Conservation (phyloP, 1,140 invertebrate species). For the Hylaeus anthracinus region DNA sequence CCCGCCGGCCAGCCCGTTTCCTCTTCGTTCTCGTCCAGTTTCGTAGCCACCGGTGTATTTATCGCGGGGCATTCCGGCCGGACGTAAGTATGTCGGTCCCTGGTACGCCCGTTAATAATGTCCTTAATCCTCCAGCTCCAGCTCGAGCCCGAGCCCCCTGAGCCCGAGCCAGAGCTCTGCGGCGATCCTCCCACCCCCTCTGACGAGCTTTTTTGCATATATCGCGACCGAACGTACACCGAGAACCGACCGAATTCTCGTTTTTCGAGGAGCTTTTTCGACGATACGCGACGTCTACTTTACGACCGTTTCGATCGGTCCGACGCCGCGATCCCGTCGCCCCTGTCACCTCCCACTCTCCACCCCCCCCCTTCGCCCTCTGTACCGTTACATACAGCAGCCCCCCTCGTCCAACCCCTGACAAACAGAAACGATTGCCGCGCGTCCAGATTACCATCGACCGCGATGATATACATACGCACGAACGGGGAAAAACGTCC, state of each 20-base stretch:
- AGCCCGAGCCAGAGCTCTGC: conserved; percentile 57
- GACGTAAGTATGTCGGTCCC: conserved; percentile 73
- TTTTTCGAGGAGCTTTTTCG: conserved; percentile 63
- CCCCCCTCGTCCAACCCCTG: neutral
- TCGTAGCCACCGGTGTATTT: conserved; percentile 71
- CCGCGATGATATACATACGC: conserved; percentile 45
- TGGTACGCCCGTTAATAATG: conserved; percentile 75
- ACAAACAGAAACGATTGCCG: conserved; percentile 50
- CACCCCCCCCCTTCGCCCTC: neutral
- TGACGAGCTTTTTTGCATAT: conserved; percentile 66
- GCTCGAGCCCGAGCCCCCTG: conserved; percentile 58
- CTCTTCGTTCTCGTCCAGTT: conserved; percentile 54
- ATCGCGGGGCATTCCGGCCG: conserved; percentile 72
- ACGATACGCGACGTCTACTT: conserved; percentile 62
- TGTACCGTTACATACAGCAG: no score
- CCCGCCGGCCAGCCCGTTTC: conserved; percentile 13
- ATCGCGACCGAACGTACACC: conserved; percentile 53
- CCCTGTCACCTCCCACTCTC: neutral
- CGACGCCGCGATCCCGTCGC: conserved; percentile 28
- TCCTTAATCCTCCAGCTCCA: conserved; percentile 71
- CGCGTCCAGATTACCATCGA: conserved; percentile 48
- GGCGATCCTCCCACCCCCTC: conserved; percentile 55
- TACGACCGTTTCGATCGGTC: conserved; percentile 62
- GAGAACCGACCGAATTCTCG: conserved; percentile 55
- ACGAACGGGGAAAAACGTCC: conserved; percentile 53